Base-by-base conservation (phyloP, 53 echinoderm and acorn worm species). In the Paelopatides confundens region DNA sequence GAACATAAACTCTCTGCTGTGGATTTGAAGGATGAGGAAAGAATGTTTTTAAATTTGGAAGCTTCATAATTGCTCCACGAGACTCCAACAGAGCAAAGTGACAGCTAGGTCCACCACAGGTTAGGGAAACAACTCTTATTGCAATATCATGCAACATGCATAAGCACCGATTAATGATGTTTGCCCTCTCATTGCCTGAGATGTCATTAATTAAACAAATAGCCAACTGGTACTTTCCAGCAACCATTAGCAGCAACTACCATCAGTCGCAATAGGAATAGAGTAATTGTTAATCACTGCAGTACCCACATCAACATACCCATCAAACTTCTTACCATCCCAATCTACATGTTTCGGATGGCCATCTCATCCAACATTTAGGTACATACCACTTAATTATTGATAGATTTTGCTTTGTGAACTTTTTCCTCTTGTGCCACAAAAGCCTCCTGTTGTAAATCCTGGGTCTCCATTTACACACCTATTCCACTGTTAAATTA, bases 291-390 rank as follows among this genome's bases (percentile, higher is more conserved):
- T 18, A 15, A 31, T 51, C 0, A 39, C n/a, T n/a, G n/a, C 87
- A 31, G 64, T 48, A n/a, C 87, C 93, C 13, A 93, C 48, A 63
- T 90, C 90, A 7, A 90, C 87, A 76, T 90, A 87, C 1, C 90
- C 93, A 17, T 76, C 52, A 28, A 63, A 66, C 65, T 67, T 87
- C 67, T 28, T n/a, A n/a, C n/a, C n/a, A n/a, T n/a, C n/a, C n/a
- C n/a, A n/a, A n/a, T n/a, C n/a, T n/a, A 93, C 39, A 48, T 90
- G 88, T 93, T 87, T 12, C 66, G 87, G 12, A 93, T 87, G 2
- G 93, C 85, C 90, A 93, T 93, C 29, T 93, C 93, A 85, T 90
- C 90, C 5, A 93, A n/a, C 93, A 93, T 93, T 8, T 88, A 40
- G 2, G 79, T 53, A 68, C 90, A 90, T 2, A 93, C 36, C 5